Percentiles rank a stretch among this genome's conserved stretches.
These are phyloP conservation scores for Drosophila monieri DNA, from an alignment of 2,888 invertebrate species.

Conservation along the genomic window DNA sequence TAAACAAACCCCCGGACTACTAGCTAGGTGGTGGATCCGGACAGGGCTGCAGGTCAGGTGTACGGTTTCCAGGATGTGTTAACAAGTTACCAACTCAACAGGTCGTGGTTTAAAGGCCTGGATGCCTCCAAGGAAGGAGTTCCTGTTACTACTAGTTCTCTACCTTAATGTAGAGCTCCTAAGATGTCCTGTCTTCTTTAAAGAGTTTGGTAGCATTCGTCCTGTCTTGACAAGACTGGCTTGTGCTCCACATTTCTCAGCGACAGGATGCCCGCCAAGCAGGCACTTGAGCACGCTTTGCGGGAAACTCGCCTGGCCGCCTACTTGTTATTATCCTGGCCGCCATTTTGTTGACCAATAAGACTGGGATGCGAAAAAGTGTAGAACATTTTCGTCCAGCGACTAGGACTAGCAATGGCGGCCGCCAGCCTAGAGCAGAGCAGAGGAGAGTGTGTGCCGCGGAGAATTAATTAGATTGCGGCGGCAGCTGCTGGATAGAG, in stretches of 20 bases:
- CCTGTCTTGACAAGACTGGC: background rate
- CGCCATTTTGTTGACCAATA: conserved; percentile 52
- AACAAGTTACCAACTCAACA: conserved; percentile 60
- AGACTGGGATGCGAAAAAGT: conserved; percentile 33
- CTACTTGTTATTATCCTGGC: conserved; percentile 61
- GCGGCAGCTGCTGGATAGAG: conserved; percentile 67
- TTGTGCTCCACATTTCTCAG: conserved; percentile 1
- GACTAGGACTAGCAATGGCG: conserved; percentile 61
- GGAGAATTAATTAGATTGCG: conserved; percentile 78
- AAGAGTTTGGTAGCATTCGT: background rate
- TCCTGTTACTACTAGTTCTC: too few relatives aligned
- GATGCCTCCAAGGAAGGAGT: background rate
- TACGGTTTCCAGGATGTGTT: conserved; percentile 36
- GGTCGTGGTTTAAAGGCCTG: conserved; percentile 38
- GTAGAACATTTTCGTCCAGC: conserved; percentile 9
- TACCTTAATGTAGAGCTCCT: too few relatives aligned
- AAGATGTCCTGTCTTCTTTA: background rate
- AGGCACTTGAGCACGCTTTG: conserved; percentile 63
- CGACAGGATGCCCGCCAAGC: conserved; percentile 13
- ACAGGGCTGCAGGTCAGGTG: conserved; percentile 39
- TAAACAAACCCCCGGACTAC: conserved; percentile 69
- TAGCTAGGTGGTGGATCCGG: conserved; percentile 48
- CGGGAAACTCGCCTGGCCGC: conserved; percentile 15
- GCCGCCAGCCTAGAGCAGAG: conserved; percentile 31
- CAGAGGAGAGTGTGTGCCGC: conserved; percentile 45